Conservation (phyloP, 2,113 vertebrate species). For the Siniperca chuatsi region DNA sequence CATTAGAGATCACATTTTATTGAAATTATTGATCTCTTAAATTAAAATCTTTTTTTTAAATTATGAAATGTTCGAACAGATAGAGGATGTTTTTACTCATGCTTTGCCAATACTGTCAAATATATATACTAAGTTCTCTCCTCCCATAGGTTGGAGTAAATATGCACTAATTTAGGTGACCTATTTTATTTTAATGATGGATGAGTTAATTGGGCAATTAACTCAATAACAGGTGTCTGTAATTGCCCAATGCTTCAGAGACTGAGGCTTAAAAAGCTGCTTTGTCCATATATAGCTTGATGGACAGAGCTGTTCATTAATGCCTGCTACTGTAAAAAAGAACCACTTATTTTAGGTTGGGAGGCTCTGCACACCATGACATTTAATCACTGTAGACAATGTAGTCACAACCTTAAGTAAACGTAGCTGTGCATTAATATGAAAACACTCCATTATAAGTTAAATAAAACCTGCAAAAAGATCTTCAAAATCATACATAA, state of each 20-base stretch:
- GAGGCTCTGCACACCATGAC: not conserved
- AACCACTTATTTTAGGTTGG: not conserved
- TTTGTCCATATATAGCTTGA: constrained; percentile 61
- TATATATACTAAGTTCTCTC: constrained; percentile 45
- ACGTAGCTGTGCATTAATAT: not conserved
- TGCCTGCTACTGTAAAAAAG: not conserved
- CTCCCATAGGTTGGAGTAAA: constrained; percentile 68
- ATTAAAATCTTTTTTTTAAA: not conserved
- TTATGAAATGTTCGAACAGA: constrained; percentile 24
- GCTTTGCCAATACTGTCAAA: constrained; percentile 25
- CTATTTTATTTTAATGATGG: constrained; percentile 84
- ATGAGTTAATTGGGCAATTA: constrained; percentile 86
- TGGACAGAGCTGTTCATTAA: constrained; percentile 55
- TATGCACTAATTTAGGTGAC: constrained; percentile 70
- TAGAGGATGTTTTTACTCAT: constrained; percentile 35
- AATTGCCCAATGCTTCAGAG: constrained; percentile 82
- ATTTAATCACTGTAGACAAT: not conserved
- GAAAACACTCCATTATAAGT: not conserved
- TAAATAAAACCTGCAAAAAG: not conserved
- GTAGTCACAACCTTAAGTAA: not conserved
- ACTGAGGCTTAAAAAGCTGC: constrained; percentile 70
- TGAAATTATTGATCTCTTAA: constrained; percentile 24
- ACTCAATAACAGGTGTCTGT: constrained; percentile 84
- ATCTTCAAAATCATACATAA: too few species aligned
- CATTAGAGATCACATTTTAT: constrained; percentile 20